phyloP scores from a whole-genome alignment of 2,113 vertebrate genomes.

The Oreamnos americanus region DNA sequence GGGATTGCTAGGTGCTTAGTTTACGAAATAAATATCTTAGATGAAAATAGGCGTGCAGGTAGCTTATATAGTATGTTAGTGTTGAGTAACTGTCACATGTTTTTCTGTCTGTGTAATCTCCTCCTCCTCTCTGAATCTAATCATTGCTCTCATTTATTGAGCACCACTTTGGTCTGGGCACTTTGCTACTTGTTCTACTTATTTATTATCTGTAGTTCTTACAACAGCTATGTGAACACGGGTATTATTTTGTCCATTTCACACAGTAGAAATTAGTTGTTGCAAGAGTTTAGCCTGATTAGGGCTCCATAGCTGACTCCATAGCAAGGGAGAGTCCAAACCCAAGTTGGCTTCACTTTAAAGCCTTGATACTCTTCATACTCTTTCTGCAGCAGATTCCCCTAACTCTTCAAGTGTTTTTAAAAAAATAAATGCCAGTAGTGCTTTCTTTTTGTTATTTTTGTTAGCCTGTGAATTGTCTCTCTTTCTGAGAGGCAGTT shows the following conservation, averaged over 20 bases:
- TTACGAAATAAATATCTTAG: not conserved
- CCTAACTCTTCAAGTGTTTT: not conserved
- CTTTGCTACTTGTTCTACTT: not conserved
- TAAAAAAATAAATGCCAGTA: slow-evolving; percentile 36
- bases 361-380: not conserved
- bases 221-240: not conserved
- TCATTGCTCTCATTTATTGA: not conserved
- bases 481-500: not conserved
- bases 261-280: not conserved
- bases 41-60: slow-evolving; percentile 41
- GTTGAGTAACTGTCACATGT: not conserved
- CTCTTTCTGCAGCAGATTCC: not conserved
- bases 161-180: not conserved
- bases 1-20: not conserved
- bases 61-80: not conserved
- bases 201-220: not conserved
- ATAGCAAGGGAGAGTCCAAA: not conserved
- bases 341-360: not conserved
- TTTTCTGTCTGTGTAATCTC: not conserved
- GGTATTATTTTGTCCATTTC: not conserved
- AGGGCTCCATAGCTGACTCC: not conserved
- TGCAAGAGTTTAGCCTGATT: not conserved
- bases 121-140: not conserved
- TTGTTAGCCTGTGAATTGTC: not conserved
- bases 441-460: not conserved